Conservation (phyloP, 2,888 invertebrate genomes). For the Teinopalpus imperialis region DNA sequence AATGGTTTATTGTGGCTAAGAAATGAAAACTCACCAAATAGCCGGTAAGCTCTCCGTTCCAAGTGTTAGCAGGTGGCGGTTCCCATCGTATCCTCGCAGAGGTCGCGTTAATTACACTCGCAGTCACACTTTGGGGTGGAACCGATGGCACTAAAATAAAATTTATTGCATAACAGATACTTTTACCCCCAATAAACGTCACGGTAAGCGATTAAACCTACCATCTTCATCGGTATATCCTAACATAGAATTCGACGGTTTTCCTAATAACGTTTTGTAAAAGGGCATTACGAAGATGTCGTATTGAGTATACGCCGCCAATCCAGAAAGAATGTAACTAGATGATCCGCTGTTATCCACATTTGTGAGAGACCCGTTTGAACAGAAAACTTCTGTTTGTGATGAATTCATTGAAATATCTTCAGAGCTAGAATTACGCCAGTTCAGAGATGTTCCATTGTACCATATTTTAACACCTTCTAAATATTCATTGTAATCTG, state of each 20-base stretch:
- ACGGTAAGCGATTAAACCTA: slow-evolving; percentile 47
- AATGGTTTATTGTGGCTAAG: slow-evolving; percentile 4
- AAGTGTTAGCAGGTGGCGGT: slow-evolving; percentile 87
- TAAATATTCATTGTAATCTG: slow-evolving; percentile 80
- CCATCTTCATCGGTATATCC: slow-evolving; percentile 93
- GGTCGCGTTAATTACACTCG: slow-evolving; percentile 91
- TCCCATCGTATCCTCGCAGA: slow-evolving; percentile 92
- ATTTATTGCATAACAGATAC: slow-evolving; percentile 19
- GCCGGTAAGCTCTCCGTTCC: slow-evolving; percentile 92
- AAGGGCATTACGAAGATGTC: slow-evolving; percentile 96
- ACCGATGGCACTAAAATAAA: slow-evolving; percentile 87
- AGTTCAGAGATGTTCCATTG: slow-evolving; percentile 71
- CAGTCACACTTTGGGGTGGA: slow-evolving; percentile 89
- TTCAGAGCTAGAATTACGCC: slow-evolving; percentile 64
- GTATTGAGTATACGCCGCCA: slow-evolving; percentile 93
- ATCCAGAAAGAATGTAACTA: slow-evolving; percentile 87
- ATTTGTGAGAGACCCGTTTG: slow-evolving; percentile 86
- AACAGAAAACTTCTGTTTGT: slow-evolving; percentile 55
- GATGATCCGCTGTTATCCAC: slow-evolving; percentile 86
- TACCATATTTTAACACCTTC: slow-evolving; percentile 87
- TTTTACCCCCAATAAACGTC: slow-evolving; percentile 36
- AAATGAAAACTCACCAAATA: slow-evolving; percentile 87
- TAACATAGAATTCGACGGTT: slow-evolving; percentile 94
- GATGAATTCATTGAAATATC: slow-evolving; percentile 54
- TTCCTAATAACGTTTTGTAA: slow-evolving; percentile 93